Base-by-base conservation (phyloP, 2,888 invertebrate species). In the Sthenelais limicola region DNA sequence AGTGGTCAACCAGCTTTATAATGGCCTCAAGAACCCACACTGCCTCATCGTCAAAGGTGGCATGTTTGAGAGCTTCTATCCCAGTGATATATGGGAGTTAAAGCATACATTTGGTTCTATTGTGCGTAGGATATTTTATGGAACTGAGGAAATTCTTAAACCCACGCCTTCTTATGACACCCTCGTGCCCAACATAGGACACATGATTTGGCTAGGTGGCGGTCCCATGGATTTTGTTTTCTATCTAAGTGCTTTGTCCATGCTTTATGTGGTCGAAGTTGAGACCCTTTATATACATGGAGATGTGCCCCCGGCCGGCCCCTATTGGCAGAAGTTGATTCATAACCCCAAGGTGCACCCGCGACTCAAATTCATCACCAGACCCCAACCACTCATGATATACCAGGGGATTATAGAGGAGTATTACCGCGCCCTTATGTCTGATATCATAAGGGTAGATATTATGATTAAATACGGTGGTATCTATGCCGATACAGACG, bases 401-500 rank as follows among this genome's bases (percentile, higher is more conserved):
- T 73, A 73, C 48, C 68, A 73, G 73, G 70, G 69, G 0, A 24
- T 28, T 24, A 51, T 58, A 12, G 48, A 49, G 66, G 32, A 52
- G 28, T 72, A 79, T 47, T 83, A 82, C 73, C 75, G 74, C 3
- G 82, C 82, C 24, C 82, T 85, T 66, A 80, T 81, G 71, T 85
- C 84, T 72, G 86, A 86, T 73, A 76, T 86, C 5, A 81, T 85
- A 4, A 71, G 86, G 7, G 85, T 84, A 1, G 85, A 86, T 33
- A 77, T 84, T 28, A 77, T 86, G 73, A 79, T 82, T 24, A 83
- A 83, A 74, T 85, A 84, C 73, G 86, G 86, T 33, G 86, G 86
- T 4, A 80, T 86, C n/a, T 86, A 86, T 74, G 78, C 83, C 43
- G 86, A 86, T 73, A 85, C 84, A 78, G 86, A 86, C 70, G 86